A percentile compares a stretch with the other conserved stretches of the same genome.
phyloP scores from a whole-genome alignment of 1,140 invertebrate genomes.

The Ditylenchus dipsaci region DNA sequence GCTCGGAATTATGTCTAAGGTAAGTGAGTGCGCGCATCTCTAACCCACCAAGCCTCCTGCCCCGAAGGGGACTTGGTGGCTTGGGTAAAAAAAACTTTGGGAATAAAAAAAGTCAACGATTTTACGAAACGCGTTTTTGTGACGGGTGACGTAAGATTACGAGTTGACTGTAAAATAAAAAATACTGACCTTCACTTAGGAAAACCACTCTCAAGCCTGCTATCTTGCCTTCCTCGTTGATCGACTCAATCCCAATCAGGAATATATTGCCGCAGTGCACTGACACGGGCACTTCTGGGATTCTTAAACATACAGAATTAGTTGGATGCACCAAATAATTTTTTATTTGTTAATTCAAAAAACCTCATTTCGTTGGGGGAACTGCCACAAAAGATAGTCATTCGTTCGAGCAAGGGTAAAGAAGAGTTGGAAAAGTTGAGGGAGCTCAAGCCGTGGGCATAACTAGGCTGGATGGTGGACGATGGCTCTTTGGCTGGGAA shows the following conservation, averaged over 20 bases:
- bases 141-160: too few species aligned
- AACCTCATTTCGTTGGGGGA: constrained; percentile 39
- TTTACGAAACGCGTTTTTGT: too few species aligned
- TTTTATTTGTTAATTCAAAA: constrained; percentile 11
- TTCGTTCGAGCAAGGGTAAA: constrained; percentile 46
- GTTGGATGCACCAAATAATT: not conserved
- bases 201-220: constrained; percentile 45
- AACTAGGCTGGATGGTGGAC: constrained; percentile 46
- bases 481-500: constrained; percentile 51
- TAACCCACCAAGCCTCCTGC: too few species aligned
- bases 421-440: constrained; percentile 46
- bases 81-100: too few species aligned
- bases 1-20: too few species aligned
- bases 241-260: constrained; percentile 22
- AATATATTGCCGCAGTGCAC: constrained; percentile 46
- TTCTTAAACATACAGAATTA: constrained; percentile 23
- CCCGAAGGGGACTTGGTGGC: too few species aligned
- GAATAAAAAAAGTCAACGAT: too few species aligned
- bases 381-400: constrained; percentile 49
- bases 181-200: constrained; percentile 32
- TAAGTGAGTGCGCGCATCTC: too few species aligned
- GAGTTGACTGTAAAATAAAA: too few species aligned
- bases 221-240: constrained; percentile 41
- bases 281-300: constrained; percentile 44
- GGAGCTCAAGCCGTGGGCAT: constrained; percentile 51